Evolutionary conservation across 2,888 invertebrate species (phyloP).

Genomic region (Caenorhabditis doughertyi): DNA sequence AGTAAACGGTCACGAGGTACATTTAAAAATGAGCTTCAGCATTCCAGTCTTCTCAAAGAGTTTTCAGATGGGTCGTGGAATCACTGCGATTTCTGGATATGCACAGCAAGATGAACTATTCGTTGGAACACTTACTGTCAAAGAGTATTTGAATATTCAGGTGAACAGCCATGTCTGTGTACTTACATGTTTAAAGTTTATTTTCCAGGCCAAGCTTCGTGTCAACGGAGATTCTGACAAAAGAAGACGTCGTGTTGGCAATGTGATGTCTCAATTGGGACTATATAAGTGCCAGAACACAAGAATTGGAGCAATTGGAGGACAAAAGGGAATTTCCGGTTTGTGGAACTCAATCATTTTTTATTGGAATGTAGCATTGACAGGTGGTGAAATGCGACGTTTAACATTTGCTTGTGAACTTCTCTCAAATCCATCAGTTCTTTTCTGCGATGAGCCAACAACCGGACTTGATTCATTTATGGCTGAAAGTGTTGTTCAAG

Average conservation of each 20-base stretch:
- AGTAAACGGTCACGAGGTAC: slow-evolving; percentile 75
- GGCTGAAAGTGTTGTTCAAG: slow-evolving; percentile 91
- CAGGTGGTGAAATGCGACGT: slow-evolving; percentile 88
- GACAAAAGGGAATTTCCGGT: slow-evolving; percentile 84
- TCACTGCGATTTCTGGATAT: slow-evolving; percentile 79
- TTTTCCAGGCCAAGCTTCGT: slow-evolving; percentile 76
- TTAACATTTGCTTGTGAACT: slow-evolving; percentile 93
- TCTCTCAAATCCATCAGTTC: slow-evolving; percentile 91
- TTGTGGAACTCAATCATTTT: too few species aligned
- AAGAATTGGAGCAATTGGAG: slow-evolving; percentile 91
- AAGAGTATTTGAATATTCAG: slow-evolving; percentile 82
- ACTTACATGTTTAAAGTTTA: too few species aligned
- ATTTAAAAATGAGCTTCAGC: background rate
- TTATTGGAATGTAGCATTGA: too few species aligned
- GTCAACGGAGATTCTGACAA: slow-evolving; percentile 88
- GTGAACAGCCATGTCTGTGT: too few species aligned
- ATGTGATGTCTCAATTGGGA: slow-evolving; percentile 87
- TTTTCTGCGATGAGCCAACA: slow-evolving; percentile 98
- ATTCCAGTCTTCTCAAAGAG: background rate
- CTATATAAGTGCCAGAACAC: slow-evolving; percentile 93
- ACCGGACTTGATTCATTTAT: slow-evolving; percentile 94
- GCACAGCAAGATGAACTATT: slow-evolving; percentile 83
- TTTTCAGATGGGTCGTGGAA: slow-evolving; percentile 70
- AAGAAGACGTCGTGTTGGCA: slow-evolving; percentile 66
- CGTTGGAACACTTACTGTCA: slow-evolving; percentile 81